Conservation (phyloP, 1,140 invertebrate species). For the Neodiprion pinetum region DNA sequence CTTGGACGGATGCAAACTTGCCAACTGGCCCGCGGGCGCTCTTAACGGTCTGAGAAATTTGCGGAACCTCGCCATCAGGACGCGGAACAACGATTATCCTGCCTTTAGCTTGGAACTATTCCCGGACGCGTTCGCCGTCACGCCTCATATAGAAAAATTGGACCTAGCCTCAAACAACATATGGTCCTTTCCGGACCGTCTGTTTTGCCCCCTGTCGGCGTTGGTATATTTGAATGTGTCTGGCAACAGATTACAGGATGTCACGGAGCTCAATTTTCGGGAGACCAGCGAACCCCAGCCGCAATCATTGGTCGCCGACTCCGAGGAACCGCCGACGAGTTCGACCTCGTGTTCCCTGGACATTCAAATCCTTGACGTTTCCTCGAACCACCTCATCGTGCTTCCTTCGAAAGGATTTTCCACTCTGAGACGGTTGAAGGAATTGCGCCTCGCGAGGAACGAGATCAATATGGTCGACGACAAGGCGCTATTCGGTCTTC, state of each 20-base stretch:
- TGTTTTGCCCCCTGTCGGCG: slow-evolving; percentile 78
- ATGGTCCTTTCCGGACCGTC: slow-evolving; percentile 78
- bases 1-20: slow-evolving; percentile 82
- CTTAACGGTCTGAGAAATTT: slow-evolving; percentile 75
- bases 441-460: slow-evolving; percentile 78
- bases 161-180: slow-evolving; percentile 85
- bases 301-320: slow-evolving; percentile 68
- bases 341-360: slow-evolving; percentile 71
- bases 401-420: slow-evolving; percentile 79
- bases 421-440: slow-evolving; percentile 70
- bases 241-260: slow-evolving; percentile 78
- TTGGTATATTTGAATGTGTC: slow-evolving; percentile 77
- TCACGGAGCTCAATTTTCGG: slow-evolving; percentile 76
- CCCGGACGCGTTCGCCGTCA: slow-evolving; percentile 70
- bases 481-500: slow-evolving; percentile 74
- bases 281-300: slow-evolving; percentile 64
- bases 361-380: slow-evolving; percentile 77
- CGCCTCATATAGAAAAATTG: slow-evolving; percentile 73
- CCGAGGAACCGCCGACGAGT: slow-evolving; percentile 58
- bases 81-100: slow-evolving; percentile 80
- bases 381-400: slow-evolving; percentile 78
- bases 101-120: slow-evolving; percentile 78
- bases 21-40: slow-evolving; percentile 74
- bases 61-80: slow-evolving; percentile 78
- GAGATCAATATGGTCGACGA: slow-evolving; percentile 82